Base-by-base conservation (phyloP, 2,888 invertebrate species). In the Crepidodera aurea region DNA sequence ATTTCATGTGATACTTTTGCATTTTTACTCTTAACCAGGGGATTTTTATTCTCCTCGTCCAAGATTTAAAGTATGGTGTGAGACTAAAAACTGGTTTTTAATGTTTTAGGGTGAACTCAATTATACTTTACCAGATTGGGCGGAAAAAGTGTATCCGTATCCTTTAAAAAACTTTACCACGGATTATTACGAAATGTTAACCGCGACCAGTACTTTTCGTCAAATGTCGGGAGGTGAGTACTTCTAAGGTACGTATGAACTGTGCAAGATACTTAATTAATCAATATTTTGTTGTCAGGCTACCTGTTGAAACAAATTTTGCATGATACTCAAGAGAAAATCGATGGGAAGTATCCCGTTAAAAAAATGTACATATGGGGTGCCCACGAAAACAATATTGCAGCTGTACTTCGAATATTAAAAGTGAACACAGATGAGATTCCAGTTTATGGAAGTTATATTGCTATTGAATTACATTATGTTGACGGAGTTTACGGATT, bases 341-440 rank as follows among this genome's bases (percentile, higher is more conserved):
- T 71, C 6, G 56, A 62, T 8, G 62, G 64, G 12, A 55, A 32
- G 4, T 25, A 69, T 13, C 77, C 58, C 10, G 50, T 48, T 2
- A 73, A 61, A 6, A 74, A 73, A 51, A 67, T 75, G 42, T 72
- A 67, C 53, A 44, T 75, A 1, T 75, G 72, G 66, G 70, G 72
- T 22, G 74, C 70, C 0, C 75, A 75, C 50, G 75, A 75, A 56
- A 71, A 69, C 53, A 75, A 75, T 58, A 64, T 75, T n/a, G 73
- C 68, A 68, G 84, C 42, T 83, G 80, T 74, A 78, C 83, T 53
- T 83, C 81, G 8, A 85, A 86, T 74, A 74, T 86, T 13, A 77
- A 78, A 5, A 74, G 84, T 15, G 71, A 80, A 54, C 76, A 78
- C 1, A 80, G 50, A 63, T n/a, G 34, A 39, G 8, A 68, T 77